Conservation (phyloP, 2,113 vertebrate genomes). For the Aramus guarauna region DNA sequence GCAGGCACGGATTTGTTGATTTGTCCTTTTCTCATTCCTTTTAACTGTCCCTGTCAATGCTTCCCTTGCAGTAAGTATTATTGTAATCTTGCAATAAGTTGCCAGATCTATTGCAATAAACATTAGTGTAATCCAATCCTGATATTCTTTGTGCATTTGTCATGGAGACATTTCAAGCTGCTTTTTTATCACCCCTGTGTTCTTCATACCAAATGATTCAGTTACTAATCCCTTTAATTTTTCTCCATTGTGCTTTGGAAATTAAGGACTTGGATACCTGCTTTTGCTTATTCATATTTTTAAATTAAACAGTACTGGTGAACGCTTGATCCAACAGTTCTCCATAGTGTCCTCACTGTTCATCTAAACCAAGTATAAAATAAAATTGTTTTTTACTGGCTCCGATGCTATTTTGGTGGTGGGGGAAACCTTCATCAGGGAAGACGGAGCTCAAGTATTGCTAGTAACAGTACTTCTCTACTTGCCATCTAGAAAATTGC, state of each 20-base stretch:
- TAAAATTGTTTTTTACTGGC: background rate
- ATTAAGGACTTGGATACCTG: background rate
- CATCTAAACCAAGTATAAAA: background rate
- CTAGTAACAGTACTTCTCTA: background rate
- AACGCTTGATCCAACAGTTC: background rate
- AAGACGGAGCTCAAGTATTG: background rate
- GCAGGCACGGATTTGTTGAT: background rate
- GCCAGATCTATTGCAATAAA: background rate
- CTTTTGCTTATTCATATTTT: background rate
- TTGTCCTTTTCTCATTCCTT: background rate
- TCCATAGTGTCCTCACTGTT: background rate
- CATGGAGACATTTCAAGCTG: background rate
- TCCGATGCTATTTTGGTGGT: background rate
- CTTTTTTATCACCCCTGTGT: background rate
- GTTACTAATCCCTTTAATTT: background rate
- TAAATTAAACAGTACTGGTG: background rate
- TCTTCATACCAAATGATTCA: background rate
- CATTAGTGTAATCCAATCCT: background rate
- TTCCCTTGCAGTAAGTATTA: background rate
- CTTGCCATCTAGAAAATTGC: background rate
- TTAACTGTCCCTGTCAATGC: background rate
- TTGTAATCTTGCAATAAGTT: background rate
- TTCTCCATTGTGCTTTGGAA: background rate
- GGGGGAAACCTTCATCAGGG: background rate
- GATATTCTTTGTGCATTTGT: background rate